A percentile compares a stretch with the other conserved stretches of the same genome.
These are phyloP conservation scores for Campoplex capitator DNA, from an alignment of 2,888 invertebrate species.

Conservation along the genomic window DNA sequence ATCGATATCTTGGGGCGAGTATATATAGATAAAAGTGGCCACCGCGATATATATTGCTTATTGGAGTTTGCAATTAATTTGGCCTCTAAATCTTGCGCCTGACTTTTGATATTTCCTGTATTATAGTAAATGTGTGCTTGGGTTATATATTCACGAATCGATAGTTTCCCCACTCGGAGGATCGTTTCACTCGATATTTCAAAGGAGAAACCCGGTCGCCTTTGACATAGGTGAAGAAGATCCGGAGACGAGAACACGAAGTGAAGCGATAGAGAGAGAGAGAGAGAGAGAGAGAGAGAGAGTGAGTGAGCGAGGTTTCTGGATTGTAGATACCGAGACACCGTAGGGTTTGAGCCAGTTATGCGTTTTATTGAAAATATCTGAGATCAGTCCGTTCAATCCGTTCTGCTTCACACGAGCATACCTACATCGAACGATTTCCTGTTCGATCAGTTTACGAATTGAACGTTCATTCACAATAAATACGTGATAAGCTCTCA, in stretches of 20 bases:
- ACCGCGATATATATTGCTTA: background rate
- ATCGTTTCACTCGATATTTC: slow-evolving; percentile 63
- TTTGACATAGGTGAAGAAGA: slow-evolving; percentile 55
- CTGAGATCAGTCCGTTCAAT: no score
- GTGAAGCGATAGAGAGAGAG: background rate
- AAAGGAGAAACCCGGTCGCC: slow-evolving; percentile 61
- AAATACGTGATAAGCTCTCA: slow-evolving; percentile 71
- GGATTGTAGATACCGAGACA: slow-evolving; percentile 42
- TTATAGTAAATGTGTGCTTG: background rate
- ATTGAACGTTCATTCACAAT: slow-evolving; percentile 68
- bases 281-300: no score
- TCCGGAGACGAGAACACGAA: background rate
- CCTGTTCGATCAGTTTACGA: slow-evolving; percentile 63
- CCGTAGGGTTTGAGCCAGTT: slow-evolving; percentile 59
- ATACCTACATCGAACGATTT: slow-evolving; percentile 5
- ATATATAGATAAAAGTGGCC: no score
- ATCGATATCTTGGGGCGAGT: no score
- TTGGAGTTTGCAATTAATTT: background rate
- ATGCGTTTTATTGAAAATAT: slow-evolving; percentile 69
- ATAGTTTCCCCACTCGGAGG: slow-evolving; percentile 39
- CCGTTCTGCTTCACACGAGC: slow-evolving; percentile 45
- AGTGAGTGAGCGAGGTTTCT: slow-evolving; percentile 1
- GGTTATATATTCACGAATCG: slow-evolving; percentile 38
- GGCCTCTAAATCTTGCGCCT: background rate
- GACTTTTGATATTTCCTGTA: slow-evolving; percentile 6